Base-by-base conservation (phyloP, 2,113 vertebrate genomes). In the Lampris incognitus region DNA sequence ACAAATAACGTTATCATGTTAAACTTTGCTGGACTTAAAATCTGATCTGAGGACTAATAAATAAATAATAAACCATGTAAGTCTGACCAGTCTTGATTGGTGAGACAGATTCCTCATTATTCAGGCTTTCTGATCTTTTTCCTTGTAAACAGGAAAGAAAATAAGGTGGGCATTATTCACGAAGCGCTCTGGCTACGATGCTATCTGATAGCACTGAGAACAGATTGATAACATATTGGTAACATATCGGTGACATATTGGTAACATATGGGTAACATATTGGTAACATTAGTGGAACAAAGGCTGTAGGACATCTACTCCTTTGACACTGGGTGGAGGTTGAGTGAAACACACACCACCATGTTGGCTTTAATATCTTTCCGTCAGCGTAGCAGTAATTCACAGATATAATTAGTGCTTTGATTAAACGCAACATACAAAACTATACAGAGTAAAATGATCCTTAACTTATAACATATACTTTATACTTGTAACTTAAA, bases 321-420 rank as follows among this genome's bases (percentile, higher is more conserved):
- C 11, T 51, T 61, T 39, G 11, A 44, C 42, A 37, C 60, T 62
- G 36, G 10, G 24, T 56, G 41, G 36, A 59, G 2, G 37, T 36
- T 57, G 55, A 59, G 44, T 57, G 38, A 41, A 67, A 54, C 10
- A 54, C 50, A 46, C 9, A 42, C 40, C 54, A 11, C 5, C 39
- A 61, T 8, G 7, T 37, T 49, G 8, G 10, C 38, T 52, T 7
- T 2, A 68, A 68, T 68, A 68, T 46, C 46, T 94, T 44, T 58
- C 54, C 49, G 89, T 88, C 82, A 74, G 81, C 92, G 93, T 39
- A 39, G 57, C 37, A 39, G 36, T 36, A 5, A 59, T 39, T 39
- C 37, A 59, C 9, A 39, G 57, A 59, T 7, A 58, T 59, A 2
- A 38, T 59, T 10, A 10, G 9, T 40, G 38, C 37, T 59, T 59